Evolutionary conservation across 2,888 invertebrate genomes (phyloP), one percentile per base, ranked within the genome.

Genomic region (Catocala nupta): DNA sequence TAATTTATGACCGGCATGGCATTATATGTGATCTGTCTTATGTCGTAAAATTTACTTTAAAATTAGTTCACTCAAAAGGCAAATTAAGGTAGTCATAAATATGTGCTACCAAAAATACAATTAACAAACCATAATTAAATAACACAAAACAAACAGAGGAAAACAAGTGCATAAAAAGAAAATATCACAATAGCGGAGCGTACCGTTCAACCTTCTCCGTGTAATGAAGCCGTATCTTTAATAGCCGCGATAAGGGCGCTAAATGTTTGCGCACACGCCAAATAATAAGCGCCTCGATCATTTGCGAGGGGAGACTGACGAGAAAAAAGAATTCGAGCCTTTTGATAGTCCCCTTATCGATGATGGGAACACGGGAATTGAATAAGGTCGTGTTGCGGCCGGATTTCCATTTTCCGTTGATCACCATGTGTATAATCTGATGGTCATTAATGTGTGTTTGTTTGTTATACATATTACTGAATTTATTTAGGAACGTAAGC

Each of bases 201-300:
- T 49, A 65, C 65, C 69, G 68, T 55, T 34, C 67, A 75, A 63
- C 77, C 71, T 75, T 73, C 65, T 58, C 68, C 83, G 78, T 67
- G 90, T 93, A 94, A 94, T 94, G 94, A 93, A 94, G 93, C 93
- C 91, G 89, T 93, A 93, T 92, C 92, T 91, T 90, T 93, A 94
- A 93, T 92, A 88, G 92, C 82, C 81, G 78, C 88, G 94, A 93
- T 94, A 94, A 94, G 92, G 89, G 86, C 81, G 90, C 89, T 91
- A 91, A 93, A 94, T 94, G 94, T 92, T 93, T 92, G 93, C 85
- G 91, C 90, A 90, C 93, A 93, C 93, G 93, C 93, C 92, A 93
- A 93, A 93, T 93, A 93, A 93, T 93, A 93, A 92, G 90, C 89
- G 90, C 74, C 83, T 83, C 88, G 91, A 92, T 92, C 93, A 92